Conservation (phyloP, 2,888 invertebrate species). For the Phorcus lineatus region DNA sequence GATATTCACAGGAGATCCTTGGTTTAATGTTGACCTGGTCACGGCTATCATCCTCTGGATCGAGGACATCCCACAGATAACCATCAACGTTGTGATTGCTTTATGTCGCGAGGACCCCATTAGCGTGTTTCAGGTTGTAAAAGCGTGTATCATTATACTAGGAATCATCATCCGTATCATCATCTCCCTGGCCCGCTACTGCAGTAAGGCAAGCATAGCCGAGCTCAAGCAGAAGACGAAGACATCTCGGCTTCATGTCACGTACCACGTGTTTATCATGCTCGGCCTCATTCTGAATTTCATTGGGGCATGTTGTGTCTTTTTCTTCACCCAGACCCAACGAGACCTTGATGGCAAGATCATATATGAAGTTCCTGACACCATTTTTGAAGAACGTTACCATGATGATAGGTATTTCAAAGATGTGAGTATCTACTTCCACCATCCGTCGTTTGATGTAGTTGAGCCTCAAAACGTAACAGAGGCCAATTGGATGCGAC, state of each 20-base stretch:
- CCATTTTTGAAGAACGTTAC: conserved; percentile 55
- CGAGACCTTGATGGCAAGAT: conserved; percentile 53
- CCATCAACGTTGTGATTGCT: conserved; percentile 52
- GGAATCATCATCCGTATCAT: conserved; percentile 56
- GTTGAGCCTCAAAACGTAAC: conserved; percentile 14
- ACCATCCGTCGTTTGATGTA: conserved; percentile 53
- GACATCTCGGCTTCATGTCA: conserved; percentile 50
- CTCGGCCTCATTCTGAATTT: conserved; percentile 57
- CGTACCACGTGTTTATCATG: conserved; percentile 58
- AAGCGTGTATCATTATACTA: conserved; percentile 55
- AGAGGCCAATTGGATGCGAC: conserved; percentile 49
- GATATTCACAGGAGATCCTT: conserved; percentile 38
- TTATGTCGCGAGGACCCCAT: conserved; percentile 61
- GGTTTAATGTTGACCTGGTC: conserved; percentile 50
- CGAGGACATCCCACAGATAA: conserved; percentile 47
- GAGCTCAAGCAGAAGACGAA: conserved; percentile 39
- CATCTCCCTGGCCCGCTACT: conserved; percentile 51
- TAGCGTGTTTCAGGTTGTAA: conserved; percentile 59
- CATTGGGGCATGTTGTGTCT: conserved; percentile 54
- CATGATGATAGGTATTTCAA: conserved; percentile 64
- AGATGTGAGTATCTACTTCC: conserved; percentile 61
- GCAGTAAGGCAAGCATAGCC: conserved; percentile 35
- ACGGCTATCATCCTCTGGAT: conserved; percentile 54
- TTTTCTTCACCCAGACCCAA: conserved; percentile 62
- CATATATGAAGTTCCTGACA: conserved; percentile 59